These are phyloP conservation scores for Sussaba pulchella DNA, from an alignment of 2,888 invertebrate genomes.

Conservation along the genomic window DNA sequence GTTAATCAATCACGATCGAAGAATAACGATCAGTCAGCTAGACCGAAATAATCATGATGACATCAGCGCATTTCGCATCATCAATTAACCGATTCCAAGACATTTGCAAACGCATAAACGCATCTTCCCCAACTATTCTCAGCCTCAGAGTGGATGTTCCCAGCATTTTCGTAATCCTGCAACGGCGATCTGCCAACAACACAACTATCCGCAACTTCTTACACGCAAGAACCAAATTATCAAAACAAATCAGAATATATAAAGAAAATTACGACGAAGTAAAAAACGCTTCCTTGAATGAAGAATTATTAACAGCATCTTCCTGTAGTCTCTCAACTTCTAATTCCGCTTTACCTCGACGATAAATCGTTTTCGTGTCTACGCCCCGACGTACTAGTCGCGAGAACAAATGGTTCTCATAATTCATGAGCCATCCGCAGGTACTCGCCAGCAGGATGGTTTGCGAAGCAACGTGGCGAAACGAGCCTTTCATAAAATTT, in stretches of 20 bases:
- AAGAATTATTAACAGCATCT: too few relatives aligned
- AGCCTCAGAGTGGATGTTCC: background rate
- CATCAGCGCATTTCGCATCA: background rate
- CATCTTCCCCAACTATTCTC: background rate
- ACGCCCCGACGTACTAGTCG: background rate
- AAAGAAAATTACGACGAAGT: background rate
- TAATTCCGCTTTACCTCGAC: background rate
- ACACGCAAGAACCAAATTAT: too few relatives aligned
- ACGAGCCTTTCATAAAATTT: background rate
- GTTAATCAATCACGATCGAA: background rate
- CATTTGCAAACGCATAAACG: background rate
- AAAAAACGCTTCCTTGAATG: background rate
- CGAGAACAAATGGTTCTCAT: conserved; percentile 15
- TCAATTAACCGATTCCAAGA: background rate
- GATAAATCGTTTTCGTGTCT: background rate
- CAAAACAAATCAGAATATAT: too few relatives aligned
- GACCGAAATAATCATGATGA: conserved; percentile 2
- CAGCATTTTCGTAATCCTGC: background rate
- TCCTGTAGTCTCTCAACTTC: background rate
- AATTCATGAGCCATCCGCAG: background rate
- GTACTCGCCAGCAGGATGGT: background rate
- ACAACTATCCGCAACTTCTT: too few relatives aligned
- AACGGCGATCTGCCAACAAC: too few relatives aligned
- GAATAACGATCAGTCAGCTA: background rate
- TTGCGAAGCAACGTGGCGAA: background rate